A percentile compares a stretch with the other conserved stretches of the same genome.
phyloP scores from a whole-genome alignment of 2,888 invertebrate species.

The Leucophora obtusa region DNA sequence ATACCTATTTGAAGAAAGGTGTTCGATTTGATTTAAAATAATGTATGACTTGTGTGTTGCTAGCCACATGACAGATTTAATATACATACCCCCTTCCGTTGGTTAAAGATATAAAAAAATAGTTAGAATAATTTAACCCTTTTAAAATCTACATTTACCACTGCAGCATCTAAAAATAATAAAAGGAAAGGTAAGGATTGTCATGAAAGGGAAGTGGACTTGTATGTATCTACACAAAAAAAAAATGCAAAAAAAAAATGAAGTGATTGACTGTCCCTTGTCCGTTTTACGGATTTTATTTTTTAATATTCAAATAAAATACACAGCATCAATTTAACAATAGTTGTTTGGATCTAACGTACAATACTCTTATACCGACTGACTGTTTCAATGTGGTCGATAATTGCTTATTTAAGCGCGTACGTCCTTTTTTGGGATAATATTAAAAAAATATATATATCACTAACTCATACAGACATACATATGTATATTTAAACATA shows the following conservation, averaged over 20 bases:
- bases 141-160: too few species aligned
- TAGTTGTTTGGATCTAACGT: slow-evolving; percentile 31
- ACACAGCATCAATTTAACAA: slow-evolving; percentile 43
- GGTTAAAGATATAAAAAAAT: too few species aligned
- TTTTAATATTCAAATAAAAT: slow-evolving; percentile 37
- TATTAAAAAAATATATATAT: slow-evolving; percentile 49
- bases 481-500: too few species aligned
- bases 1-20: too few species aligned
- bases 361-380: not conserved
- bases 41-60: too few species aligned
- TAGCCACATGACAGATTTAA: too few species aligned
- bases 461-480: slow-evolving; percentile 4
- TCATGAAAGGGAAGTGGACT: slow-evolving; percentile 14
- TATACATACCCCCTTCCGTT: too few species aligned
- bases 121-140: too few species aligned
- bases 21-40: too few species aligned
- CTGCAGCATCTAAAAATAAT: too few species aligned
- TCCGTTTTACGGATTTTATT: slow-evolving; percentile 22
- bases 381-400: slow-evolving; percentile 61
- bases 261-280: slow-evolving; percentile 58
- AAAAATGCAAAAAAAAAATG: not conserved
- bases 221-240: slow-evolving; percentile 5
- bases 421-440: slow-evolving; percentile 65
- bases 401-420: slow-evolving; percentile 69
- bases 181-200: not conserved